A percentile compares a stretch with the other conserved stretches of the same genome.
phyloP scores from a whole-genome alignment of 2,113 vertebrate genomes.

The Oryzias javanicus region DNA sequence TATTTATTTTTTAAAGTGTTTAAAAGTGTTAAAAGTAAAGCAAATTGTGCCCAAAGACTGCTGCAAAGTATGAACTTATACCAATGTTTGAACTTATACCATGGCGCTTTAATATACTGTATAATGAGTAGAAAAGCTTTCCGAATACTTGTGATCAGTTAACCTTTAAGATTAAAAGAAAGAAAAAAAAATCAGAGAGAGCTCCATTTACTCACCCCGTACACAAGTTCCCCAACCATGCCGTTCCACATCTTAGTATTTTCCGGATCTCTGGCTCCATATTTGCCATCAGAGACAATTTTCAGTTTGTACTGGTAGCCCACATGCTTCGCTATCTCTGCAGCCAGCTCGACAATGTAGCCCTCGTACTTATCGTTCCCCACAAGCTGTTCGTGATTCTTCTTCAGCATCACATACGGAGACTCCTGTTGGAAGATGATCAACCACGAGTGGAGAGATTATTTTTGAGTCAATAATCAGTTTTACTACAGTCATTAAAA shows the following conservation, averaged over 20 bases:
- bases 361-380: conserved; percentile 96
- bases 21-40: no score
- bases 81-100: no score
- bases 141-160: background rate
- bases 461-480: background rate
- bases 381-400: conserved; percentile 89
- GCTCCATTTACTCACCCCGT: conserved; percentile 79
- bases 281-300: conserved; percentile 94
- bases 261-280: conserved; percentile 91
- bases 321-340: conserved; percentile 96
- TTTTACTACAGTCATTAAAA: no score
- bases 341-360: conserved; percentile 95
- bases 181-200: conserved; percentile 1
- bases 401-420: conserved; percentile 98
- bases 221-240: conserved; percentile 98
- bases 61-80: no score
- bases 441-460: background rate
- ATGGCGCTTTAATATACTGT: no score
- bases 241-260: conserved; percentile 94
- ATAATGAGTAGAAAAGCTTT: no score
- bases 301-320: conserved; percentile 95
- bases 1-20: no score
- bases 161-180: background rate
- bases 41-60: no score
- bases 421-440: conserved; percentile 81